These are phyloP conservation scores for Drosophila miranda DNA, from an alignment of 1,140 invertebrate species.

Conservation along the genomic window DNA sequence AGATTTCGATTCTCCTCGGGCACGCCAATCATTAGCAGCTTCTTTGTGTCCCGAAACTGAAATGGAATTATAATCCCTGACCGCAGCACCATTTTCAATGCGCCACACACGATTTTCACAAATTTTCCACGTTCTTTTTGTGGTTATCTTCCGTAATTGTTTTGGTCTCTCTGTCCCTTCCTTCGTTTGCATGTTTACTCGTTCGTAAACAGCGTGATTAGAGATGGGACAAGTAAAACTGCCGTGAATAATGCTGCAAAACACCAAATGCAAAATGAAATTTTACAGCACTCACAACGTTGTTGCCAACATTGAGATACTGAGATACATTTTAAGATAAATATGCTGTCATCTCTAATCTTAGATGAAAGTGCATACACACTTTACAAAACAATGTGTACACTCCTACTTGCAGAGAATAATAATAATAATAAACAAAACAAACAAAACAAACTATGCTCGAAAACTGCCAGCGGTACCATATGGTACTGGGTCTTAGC, in stretches of 20 bases:
- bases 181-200: constrained; percentile 59
- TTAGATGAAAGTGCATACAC: too few relatives aligned
- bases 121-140: constrained; percentile 72
- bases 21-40: constrained; percentile 77
- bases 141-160: constrained; percentile 74
- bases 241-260: not conserved
- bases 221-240: not conserved
- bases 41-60: constrained; percentile 81
- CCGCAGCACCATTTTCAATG: constrained; percentile 78
- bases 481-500: constrained; percentile 86
- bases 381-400: too few relatives aligned
- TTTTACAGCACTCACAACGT: too few relatives aligned
- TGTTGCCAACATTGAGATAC: too few relatives aligned
- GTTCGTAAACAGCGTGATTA: constrained; percentile 63
- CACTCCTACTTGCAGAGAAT: too few relatives aligned
- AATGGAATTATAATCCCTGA: constrained; percentile 81
- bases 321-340: too few relatives aligned
- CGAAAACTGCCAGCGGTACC: constrained; percentile 87
- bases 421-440: not conserved
- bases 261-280: too few relatives aligned
- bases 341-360: not conserved
- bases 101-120: constrained; percentile 77
- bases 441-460: constrained; percentile 83
- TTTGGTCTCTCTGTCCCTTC: constrained; percentile 66
- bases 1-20: constrained; percentile 78